phyloP scores from a whole-genome alignment of 2,888 invertebrate species.

The Allacma fusca region DNA sequence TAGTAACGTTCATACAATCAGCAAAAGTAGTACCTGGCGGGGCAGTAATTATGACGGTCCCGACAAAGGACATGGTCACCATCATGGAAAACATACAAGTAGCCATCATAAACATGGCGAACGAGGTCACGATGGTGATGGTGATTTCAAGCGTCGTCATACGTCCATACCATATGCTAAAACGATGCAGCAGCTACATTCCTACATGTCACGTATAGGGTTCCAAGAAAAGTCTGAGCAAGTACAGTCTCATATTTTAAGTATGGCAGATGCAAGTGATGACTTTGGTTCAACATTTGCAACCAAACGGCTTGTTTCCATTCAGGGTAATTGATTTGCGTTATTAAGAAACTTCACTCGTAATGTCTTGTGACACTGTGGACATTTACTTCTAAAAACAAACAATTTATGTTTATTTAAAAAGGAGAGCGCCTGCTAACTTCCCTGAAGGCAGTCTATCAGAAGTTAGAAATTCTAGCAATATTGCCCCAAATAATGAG shows the following conservation, averaged over 20 bases:
- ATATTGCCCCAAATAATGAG: constrained; percentile 46
- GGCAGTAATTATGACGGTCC: neutral
- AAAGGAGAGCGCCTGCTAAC: constrained; percentile 37
- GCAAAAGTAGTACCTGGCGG: neutral
- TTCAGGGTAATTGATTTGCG: constrained; percentile 20
- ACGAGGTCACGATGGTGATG: neutral
- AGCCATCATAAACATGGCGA: too few relatives aligned
- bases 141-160: neutral
- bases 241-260: neutral
- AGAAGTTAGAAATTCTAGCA: constrained; percentile 39
- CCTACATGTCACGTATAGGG: constrained; percentile 21
- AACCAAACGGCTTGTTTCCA: constrained; percentile 24
- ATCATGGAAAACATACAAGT: too few relatives aligned
- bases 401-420: neutral
- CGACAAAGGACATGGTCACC: too few relatives aligned
- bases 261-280: neutral
- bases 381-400: neutral
- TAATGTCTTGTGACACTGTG: neutral
- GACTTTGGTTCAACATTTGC: neutral
- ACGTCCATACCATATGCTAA: constrained; percentile 8
- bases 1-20: too few relatives aligned
- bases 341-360: neutral
- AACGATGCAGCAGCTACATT: constrained; percentile 32
- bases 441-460: constrained; percentile 27
- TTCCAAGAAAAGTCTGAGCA: neutral